These are phyloP conservation scores for Gymnocypris eckloni DNA, from an alignment of 2,797 vertebrate genomes.

Conservation along the genomic window DNA sequence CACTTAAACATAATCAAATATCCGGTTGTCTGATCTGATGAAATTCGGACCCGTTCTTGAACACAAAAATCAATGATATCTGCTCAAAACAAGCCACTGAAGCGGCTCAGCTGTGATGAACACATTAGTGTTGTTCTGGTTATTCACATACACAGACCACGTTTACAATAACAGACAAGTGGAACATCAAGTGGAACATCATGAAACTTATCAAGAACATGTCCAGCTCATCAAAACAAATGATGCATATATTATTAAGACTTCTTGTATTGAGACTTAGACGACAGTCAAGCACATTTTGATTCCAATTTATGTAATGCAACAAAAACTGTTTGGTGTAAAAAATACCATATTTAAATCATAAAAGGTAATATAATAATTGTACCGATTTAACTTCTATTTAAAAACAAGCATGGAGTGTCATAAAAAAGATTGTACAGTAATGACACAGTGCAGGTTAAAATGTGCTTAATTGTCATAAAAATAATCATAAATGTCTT, in stretches of 20 bases:
- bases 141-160: not conserved
- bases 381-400: not conserved
- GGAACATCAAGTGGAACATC: not conserved
- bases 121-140: not conserved
- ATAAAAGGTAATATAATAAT: too few relatives aligned
- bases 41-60: not conserved
- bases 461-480: not conserved
- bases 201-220: not conserved
- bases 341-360: not conserved
- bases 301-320: not conserved
- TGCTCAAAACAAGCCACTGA: not conserved
- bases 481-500: not conserved
- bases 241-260: not conserved
- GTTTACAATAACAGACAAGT: too few relatives aligned
- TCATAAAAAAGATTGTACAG: not conserved
- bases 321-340: not conserved
- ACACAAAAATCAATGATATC: not conserved
- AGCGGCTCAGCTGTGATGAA: not conserved
- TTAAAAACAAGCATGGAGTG: constrained; percentile 15
- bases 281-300: constrained; percentile 1
- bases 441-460: not conserved
- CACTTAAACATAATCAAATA: not conserved
- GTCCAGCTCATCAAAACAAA: not conserved
- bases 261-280: not conserved
- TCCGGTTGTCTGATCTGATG: not conserved